Evolutionary conservation across 2,113 vertebrate genomes (phyloP), one percentile per base, ranked within the genome.

Genomic region (Proterorhinus semilunaris): DNA sequence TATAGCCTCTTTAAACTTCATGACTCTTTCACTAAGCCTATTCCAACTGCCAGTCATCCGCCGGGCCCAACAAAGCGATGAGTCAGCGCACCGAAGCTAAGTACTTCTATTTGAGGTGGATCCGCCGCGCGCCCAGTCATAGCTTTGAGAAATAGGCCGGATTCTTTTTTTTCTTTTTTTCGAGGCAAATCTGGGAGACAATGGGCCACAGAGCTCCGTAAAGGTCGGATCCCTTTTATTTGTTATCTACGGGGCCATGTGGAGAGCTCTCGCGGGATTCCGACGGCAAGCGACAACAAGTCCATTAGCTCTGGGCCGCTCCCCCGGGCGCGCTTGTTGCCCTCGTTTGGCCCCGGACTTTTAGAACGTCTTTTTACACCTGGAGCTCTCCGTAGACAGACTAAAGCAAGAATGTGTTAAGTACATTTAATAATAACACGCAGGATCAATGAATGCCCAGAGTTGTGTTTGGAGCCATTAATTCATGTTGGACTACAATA

Each of bases 111-210:
- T 86, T 82, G 71, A 80, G 77, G 68, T 11, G 75, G 81, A 86
- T 87, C 82, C 79, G 70, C 84, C 77, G 84, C 82, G 73, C 83
- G 87, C 83, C 49, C 68, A 80, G 86, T 88, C 87, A 79, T 69
- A 76, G 81, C 75, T 83, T 82, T 88, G 80, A 77, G 79, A 85
- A 90, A 85, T 78, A 79, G 86, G 82, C 74, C 82, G 79, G 69
- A 78, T 86, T 86, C 75, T 80, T 89, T 87, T 36, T 3, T 36
- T 36, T 36, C 27, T 36, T 36, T 36, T 36, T 36, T 36, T 36
- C 4, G 81, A 87, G 77, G 65, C 64, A 82, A 90, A 88, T 87
- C 83, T 86, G 72, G 65, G 63, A 86, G 77, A 86, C 85, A 87
- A 86, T 82, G 74, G 68, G 54, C 74, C 62, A 55, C 73, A 75